phyloP scores from a whole-genome alignment of 2,888 invertebrate species.

The Cryptus armator region DNA sequence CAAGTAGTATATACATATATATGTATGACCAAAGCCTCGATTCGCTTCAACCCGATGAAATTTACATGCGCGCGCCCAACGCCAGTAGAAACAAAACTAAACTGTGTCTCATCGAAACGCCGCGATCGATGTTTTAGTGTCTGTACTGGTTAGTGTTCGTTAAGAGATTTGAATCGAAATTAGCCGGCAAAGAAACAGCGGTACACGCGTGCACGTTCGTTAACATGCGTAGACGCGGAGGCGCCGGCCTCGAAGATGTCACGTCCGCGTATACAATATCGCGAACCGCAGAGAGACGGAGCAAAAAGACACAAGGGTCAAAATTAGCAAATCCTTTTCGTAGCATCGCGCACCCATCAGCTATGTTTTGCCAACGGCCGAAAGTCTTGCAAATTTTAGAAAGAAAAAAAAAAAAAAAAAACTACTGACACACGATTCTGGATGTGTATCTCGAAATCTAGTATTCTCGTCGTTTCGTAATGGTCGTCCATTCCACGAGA shows the following conservation, averaged over 20 bases:
- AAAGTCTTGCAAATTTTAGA: neutral
- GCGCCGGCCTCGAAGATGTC: slow-evolving; percentile 47
- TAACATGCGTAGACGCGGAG: slow-evolving; percentile 48
- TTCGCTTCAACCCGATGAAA: slow-evolving; percentile 34
- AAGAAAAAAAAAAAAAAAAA: neutral
- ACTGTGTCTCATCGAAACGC: slow-evolving; percentile 26
- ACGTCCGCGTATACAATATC: slow-evolving; percentile 30
- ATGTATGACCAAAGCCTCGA: neutral
- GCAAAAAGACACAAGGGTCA: slow-evolving; percentile 24
- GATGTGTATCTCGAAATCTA: neutral
- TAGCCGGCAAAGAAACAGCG: slow-evolving; percentile 12
- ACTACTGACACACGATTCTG: neutral
- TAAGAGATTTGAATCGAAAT: slow-evolving; percentile 39
- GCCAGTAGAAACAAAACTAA: slow-evolving; percentile 10
- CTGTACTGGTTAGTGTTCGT: neutral
- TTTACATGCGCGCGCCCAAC: slow-evolving; percentile 26
- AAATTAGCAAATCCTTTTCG: slow-evolving; percentile 41
- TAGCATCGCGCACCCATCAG: neutral
- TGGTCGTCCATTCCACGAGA: neutral
- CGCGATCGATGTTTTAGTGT: slow-evolving; percentile 25
- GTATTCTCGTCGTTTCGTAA: slow-evolving; percentile 1
- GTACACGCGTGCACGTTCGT: slow-evolving; percentile 10
- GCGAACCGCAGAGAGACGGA: slow-evolving; percentile 14
- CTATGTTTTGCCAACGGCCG: neutral
- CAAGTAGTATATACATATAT: neutral